A percentile compares a stretch with the other conserved stretches of the same genome.
phyloP scores from a whole-genome alignment of 2,113 vertebrate genomes.

The Anoura caudifer region DNA sequence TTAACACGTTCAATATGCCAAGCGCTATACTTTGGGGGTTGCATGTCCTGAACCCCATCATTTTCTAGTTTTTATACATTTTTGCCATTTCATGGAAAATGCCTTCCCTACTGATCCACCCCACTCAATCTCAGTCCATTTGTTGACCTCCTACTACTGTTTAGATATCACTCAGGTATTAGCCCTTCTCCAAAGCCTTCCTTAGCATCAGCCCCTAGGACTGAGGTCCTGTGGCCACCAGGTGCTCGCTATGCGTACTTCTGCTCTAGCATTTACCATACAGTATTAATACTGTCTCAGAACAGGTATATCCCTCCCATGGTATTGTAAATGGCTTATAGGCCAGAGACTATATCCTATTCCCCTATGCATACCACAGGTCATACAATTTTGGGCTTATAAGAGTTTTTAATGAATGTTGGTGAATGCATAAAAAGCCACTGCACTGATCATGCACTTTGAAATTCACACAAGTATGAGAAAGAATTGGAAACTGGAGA shows the following conservation, averaged over 20 bases:
- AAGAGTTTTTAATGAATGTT: conserved; percentile 1
- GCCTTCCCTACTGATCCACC: background rate
- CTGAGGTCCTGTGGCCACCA: background rate
- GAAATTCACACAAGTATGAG: background rate
- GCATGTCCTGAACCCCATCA: background rate
- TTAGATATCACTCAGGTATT: background rate
- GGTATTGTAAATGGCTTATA: background rate
- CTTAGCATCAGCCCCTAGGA: background rate
- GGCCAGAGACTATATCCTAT: background rate
- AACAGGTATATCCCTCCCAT: background rate
- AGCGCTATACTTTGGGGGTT: background rate
- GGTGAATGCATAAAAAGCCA: background rate
- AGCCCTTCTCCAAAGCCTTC: background rate
- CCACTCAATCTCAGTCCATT: background rate
- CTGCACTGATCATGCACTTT: background rate
- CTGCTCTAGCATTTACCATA: background rate
- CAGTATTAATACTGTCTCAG: background rate
- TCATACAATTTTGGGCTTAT: background rate
- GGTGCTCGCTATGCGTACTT: background rate
- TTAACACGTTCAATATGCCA: background rate
- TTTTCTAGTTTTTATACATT: background rate
- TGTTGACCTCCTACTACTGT: background rate
- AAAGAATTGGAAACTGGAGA: conserved; percentile 38
- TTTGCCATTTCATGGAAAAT: background rate
- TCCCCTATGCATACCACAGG: background rate